phyloP scores from a whole-genome alignment of 2,888 invertebrate species.

The Dryococelus australis region DNA sequence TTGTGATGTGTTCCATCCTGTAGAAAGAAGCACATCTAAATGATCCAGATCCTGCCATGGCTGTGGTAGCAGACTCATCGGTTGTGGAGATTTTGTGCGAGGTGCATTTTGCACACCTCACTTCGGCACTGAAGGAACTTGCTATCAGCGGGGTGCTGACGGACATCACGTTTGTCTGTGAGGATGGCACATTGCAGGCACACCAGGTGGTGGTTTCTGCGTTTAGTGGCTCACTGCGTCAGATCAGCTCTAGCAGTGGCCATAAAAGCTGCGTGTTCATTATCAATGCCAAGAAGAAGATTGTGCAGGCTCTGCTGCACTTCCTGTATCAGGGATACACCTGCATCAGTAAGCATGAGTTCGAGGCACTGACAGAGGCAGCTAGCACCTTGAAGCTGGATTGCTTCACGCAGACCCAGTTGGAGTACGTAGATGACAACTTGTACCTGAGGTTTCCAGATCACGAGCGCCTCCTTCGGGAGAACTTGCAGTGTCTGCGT shows the following conservation, averaged over 20 bases:
- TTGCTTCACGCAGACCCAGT: slow-evolving; percentile 7
- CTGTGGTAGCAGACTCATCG: not conserved
- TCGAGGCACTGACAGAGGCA: slow-evolving; percentile 28
- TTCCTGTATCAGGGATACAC: slow-evolving; percentile 36
- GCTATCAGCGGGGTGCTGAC: slow-evolving; percentile 23
- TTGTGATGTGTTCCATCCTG: not conserved
- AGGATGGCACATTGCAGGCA: slow-evolving; percentile 26
- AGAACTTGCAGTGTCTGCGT: slow-evolving; percentile 36
- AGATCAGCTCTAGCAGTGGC: slow-evolving; percentile 26
- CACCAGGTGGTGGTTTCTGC: slow-evolving; percentile 36
- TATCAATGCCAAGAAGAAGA: slow-evolving; percentile 18
- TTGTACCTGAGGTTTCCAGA: slow-evolving; percentile 31
- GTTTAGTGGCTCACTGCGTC: slow-evolving; percentile 33
- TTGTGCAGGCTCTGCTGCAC: slow-evolving; percentile 34
- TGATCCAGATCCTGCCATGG: not conserved
- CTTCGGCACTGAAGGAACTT: slow-evolving; percentile 1
- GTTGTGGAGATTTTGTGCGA: not conserved
- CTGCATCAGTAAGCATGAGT: not conserved
- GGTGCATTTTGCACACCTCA: not conserved
- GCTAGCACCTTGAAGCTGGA: slow-evolving; percentile 31
- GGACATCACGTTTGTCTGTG: slow-evolving; percentile 36
- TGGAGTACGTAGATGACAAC: slow-evolving; percentile 23
- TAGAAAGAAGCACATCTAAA: not conserved
- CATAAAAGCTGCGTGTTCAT: slow-evolving; percentile 33
- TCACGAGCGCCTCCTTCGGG: slow-evolving; percentile 32